Conservation (phyloP, 2,113 vertebrate genomes). For the Megalops atlanticus region DNA sequence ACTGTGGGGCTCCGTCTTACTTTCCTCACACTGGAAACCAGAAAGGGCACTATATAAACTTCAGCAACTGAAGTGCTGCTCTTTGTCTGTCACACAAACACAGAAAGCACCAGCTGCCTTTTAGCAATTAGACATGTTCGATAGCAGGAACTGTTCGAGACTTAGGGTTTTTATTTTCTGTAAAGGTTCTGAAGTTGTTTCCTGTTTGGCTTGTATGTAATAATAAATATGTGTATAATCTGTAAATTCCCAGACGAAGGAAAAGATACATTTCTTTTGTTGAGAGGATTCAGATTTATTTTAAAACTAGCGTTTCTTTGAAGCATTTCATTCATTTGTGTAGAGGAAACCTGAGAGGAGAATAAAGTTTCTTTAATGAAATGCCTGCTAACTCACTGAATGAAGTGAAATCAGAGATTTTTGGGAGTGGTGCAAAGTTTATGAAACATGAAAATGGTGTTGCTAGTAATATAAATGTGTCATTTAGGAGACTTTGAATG, state of each 20-base stretch:
- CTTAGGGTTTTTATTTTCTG: conserved; percentile 46
- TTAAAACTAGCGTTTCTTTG: conserved; percentile 56
- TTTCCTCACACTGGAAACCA: not conserved
- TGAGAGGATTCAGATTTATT: conserved; percentile 53
- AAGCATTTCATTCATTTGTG: conserved; percentile 41
- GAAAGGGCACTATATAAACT: conserved; percentile 31
- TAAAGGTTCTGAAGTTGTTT: conserved; percentile 44
- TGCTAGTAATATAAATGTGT: conserved; percentile 28
- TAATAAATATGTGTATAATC: conserved; percentile 44
- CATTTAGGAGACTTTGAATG: conserved; percentile 12
- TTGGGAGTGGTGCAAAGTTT: conserved; percentile 66
- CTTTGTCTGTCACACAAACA: conserved; percentile 27
- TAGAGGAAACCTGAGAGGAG: conserved; percentile 33
- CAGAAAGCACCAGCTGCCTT: conserved; percentile 65
- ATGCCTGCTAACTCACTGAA: conserved; percentile 60
- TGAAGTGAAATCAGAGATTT: conserved; percentile 60
- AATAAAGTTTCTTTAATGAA: conserved; percentile 58
- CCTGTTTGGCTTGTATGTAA: conserved; percentile 53
- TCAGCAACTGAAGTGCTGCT: conserved; percentile 38
- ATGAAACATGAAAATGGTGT: conserved; percentile 56
- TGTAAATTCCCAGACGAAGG: conserved; percentile 49
- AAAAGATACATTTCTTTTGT: conserved; percentile 51
- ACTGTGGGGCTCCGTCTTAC: not conserved
- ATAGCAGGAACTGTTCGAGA: conserved; percentile 50
- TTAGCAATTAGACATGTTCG: conserved; percentile 60